Evolutionary conservation across 2,113 vertebrate species (phyloP).

Genomic region (Galemys pyrenaicus): DNA sequence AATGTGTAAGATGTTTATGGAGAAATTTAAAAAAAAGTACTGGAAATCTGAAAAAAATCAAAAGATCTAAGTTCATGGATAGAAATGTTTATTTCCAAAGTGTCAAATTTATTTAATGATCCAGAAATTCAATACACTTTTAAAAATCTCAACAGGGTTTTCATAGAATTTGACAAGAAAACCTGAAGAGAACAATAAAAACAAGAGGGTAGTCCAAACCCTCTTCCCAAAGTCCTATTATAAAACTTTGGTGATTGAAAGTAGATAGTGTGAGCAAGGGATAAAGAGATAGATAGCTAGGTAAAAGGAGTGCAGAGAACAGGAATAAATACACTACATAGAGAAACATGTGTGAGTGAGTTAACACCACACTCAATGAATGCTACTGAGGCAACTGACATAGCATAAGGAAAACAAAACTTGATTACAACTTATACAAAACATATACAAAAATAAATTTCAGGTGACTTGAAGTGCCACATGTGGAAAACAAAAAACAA

Average conservation of each 20-base stretch:
- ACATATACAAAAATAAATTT: neutral
- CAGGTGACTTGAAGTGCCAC: neutral
- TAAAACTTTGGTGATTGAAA: slow-evolving; percentile 6
- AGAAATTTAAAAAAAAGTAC: neutral
- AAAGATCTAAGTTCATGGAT: neutral
- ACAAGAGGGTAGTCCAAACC: neutral
- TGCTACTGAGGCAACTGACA: neutral
- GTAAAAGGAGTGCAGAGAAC: too few species aligned
- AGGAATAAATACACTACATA: too few species aligned
- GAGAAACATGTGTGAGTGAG: neutral
- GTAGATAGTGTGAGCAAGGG: neutral
- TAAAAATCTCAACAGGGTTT: neutral
- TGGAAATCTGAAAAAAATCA: neutral
- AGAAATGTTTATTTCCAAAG: neutral
- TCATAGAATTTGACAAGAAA: neutral
- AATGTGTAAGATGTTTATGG: neutral
- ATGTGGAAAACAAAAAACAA: neutral
- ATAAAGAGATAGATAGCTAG: too few species aligned
- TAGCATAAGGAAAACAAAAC: neutral
- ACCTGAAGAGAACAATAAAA: neutral
- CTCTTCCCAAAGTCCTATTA: neutral
- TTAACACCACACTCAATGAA: neutral
- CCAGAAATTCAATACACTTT: neutral
- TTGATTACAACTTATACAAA: neutral
- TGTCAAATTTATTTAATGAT: neutral